Percentiles rank a stretch among this genome's conserved stretches.
phyloP scores from a whole-genome alignment of 2,888 invertebrate species.

The Leptopilina syphax region DNA sequence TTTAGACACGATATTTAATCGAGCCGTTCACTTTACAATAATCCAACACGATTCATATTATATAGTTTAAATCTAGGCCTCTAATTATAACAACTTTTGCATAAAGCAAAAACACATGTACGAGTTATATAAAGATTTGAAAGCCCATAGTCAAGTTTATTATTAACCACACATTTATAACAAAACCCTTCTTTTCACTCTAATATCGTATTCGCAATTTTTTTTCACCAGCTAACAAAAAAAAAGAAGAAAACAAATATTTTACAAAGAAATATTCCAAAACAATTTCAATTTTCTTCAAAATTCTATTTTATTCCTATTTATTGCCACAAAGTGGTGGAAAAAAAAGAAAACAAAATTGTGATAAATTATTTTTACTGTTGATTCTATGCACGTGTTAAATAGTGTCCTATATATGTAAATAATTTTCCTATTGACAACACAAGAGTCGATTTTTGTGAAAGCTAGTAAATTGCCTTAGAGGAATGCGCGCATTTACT shows the following conservation, averaged over 20 bases:
- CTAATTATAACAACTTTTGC: constrained; percentile 38
- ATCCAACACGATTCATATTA: constrained; percentile 18
- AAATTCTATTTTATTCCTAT: too few relatives aligned
- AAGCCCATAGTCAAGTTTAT: background rate
- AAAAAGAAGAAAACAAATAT: too few relatives aligned
- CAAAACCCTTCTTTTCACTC: too few relatives aligned
- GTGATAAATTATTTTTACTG: too few relatives aligned
- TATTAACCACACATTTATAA: background rate
- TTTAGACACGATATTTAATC: constrained; percentile 9
- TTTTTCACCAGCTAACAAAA: too few relatives aligned
- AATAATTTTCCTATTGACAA: constrained; percentile 54
- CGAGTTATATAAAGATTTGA: background rate
- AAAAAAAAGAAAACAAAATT: too few relatives aligned
- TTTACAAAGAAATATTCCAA: too few relatives aligned
- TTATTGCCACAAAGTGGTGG: too few relatives aligned
- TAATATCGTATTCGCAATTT: too few relatives aligned
- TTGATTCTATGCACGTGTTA: too few relatives aligned
- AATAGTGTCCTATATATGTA: constrained; percentile 51
- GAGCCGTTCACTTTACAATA: constrained; percentile 59
- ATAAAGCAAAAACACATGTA: background rate
- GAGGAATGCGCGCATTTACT: constrained; percentile 71
- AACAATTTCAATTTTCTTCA: too few relatives aligned
- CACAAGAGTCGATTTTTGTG: constrained; percentile 62
- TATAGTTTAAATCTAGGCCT: constrained; percentile 40
- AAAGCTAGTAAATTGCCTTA: constrained; percentile 72